phyloP scores from a whole-genome alignment of 2,797 vertebrate genomes.

The Onychomys torridus region DNA sequence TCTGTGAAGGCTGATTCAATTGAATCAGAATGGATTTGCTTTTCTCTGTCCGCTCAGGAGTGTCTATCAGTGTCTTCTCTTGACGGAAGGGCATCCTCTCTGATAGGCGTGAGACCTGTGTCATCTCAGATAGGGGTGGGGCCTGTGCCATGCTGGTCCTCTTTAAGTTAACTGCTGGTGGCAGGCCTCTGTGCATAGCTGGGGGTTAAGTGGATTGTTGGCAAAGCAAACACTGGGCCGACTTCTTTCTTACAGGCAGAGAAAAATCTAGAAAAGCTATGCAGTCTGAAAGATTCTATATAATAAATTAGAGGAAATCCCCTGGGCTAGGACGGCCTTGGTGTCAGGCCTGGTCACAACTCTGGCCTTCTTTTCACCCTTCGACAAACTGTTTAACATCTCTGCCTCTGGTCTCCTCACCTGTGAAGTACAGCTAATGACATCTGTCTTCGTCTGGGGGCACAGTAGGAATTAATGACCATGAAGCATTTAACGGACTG shows the following conservation, averaged over 20 bases:
- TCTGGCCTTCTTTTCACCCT: not conserved
- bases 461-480: constrained; percentile 53
- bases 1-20: constrained; percentile 65
- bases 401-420: not conserved
- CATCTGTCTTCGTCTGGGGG: not conserved
- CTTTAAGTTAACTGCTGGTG: not conserved
- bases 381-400: constrained; percentile 60
- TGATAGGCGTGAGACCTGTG: not conserved
- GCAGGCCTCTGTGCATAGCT: not conserved
- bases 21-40: constrained; percentile 68
- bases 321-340: not conserved
- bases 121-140: not conserved
- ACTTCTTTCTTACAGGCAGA: not conserved
- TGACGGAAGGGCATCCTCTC: constrained; percentile 8
- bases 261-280: not conserved
- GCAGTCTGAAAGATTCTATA: not conserved
- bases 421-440: constrained; percentile 73
- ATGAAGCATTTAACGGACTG: not conserved
- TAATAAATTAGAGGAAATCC: not conserved
- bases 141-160: not conserved
- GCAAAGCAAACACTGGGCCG: not conserved
- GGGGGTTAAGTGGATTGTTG: not conserved
- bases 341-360: not conserved
- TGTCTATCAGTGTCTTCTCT: constrained; percentile 45
- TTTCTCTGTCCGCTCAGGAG: constrained; percentile 51